Evolutionary conservation across 2,888 invertebrate species (phyloP).

Genomic region (Lasioglossum leucozonium): DNA sequence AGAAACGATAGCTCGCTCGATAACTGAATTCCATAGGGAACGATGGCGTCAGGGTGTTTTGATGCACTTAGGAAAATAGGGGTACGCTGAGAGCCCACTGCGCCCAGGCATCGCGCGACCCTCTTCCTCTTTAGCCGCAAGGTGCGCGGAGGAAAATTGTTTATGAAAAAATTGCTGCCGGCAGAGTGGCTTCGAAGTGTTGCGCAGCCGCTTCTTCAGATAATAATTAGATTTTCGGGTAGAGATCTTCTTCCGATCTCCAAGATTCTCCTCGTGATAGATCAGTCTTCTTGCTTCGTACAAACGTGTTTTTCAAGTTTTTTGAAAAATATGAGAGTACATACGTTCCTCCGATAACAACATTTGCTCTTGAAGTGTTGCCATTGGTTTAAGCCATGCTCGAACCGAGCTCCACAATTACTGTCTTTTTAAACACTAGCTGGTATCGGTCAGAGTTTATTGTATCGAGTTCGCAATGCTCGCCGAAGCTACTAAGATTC

Average conservation of each 20-base stretch:
- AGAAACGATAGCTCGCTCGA: conserved; percentile 28
- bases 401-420: not conserved
- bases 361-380: not conserved
- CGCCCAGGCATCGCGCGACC: not conserved
- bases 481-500: not conserved
- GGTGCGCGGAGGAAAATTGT: not conserved
- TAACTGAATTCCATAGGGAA: not conserved
- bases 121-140: not conserved
- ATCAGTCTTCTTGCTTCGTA: too few species aligned
- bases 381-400: not conserved
- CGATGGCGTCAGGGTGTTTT: not conserved
- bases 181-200: too few species aligned
- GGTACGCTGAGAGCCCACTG: not conserved
- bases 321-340: too few species aligned
- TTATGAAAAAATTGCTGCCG: not conserved
- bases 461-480: not conserved
- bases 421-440: not conserved
- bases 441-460: not conserved
- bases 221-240: too few species aligned
- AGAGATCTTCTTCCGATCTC: too few species aligned
- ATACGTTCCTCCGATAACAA: not conserved
- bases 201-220: too few species aligned
- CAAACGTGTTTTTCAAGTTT: too few species aligned
- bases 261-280: too few species aligned
- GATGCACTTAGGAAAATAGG: not conserved